Conservation (phyloP, 2,888 invertebrate genomes). For the Epiblema foenella region DNA sequence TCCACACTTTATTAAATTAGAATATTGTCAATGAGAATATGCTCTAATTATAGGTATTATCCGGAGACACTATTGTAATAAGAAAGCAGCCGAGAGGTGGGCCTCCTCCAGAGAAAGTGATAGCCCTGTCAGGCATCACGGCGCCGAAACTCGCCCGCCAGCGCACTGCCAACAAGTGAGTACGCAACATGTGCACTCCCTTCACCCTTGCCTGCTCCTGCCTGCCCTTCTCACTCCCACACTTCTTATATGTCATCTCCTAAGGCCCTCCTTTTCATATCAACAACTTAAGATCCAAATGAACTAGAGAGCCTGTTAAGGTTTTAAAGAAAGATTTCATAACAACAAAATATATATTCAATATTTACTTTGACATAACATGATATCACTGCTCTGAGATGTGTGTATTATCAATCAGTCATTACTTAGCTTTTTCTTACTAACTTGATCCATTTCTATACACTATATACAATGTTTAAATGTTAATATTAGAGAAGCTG, state of each 20-base stretch:
- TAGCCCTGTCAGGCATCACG: slow-evolving; percentile 95
- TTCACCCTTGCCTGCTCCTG: slow-evolving; percentile 5
- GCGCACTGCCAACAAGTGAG: slow-evolving; percentile 76
- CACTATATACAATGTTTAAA: no score
- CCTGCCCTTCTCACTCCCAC: background rate
- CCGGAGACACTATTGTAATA: slow-evolving; percentile 98
- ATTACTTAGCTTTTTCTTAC: no score
- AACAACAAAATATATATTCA: no score
- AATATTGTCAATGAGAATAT: slow-evolving; percentile 22
- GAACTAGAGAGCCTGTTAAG: background rate
- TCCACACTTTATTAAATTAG: background rate
- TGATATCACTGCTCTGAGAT: no score
- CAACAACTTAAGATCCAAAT: background rate
- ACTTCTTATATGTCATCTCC: slow-evolving; percentile 9
- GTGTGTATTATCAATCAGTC: no score
- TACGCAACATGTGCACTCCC: slow-evolving; percentile 39
- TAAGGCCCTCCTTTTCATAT: background rate
- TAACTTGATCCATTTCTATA: no score
- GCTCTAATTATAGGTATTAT: slow-evolving; percentile 89
- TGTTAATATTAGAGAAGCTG: no score
- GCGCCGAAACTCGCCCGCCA: slow-evolving; percentile 93
- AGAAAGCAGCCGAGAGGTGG: slow-evolving; percentile 94
- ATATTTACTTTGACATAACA: no score
- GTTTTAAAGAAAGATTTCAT: background rate
- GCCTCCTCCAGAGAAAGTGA: slow-evolving; percentile 95